These are phyloP conservation scores for Onychostruthus taczanowskii DNA, from an alignment of 2,113 vertebrate genomes.

Conservation along the genomic window DNA sequence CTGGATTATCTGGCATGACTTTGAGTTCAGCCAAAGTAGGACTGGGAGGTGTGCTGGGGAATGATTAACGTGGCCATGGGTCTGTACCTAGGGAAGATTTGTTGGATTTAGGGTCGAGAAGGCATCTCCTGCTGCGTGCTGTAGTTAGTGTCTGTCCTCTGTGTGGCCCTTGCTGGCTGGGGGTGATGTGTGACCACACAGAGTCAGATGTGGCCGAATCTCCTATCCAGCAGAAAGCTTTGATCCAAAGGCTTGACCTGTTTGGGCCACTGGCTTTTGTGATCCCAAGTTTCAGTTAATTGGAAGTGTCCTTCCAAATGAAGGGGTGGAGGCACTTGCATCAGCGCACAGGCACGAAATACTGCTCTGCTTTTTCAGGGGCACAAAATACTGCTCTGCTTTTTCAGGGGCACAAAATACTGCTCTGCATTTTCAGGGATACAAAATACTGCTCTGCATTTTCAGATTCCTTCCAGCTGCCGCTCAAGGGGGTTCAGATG, in stretches of 20 bases:
- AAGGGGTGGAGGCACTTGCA: background rate
- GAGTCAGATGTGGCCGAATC: fast-evolving
- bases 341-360: background rate
- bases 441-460: no score
- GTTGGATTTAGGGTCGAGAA: background rate
- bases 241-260: background rate
- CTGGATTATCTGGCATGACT: background rate
- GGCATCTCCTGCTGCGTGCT: background rate
- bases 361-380: background rate
- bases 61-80: fast-evolving
- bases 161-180: background rate
- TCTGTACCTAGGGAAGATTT: background rate
- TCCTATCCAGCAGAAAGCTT: background rate
- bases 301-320: background rate
- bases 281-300: background rate
- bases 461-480: background rate
- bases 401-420: background rate
- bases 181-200: background rate
- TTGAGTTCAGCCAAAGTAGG: background rate
- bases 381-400: background rate
- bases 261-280: background rate
- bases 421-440: no score
- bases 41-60: background rate
- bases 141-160: background rate
- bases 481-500: fast-evolving